Base-by-base conservation (phyloP, 2,797 vertebrate genomes). In the Calcarius lapponicus region DNA sequence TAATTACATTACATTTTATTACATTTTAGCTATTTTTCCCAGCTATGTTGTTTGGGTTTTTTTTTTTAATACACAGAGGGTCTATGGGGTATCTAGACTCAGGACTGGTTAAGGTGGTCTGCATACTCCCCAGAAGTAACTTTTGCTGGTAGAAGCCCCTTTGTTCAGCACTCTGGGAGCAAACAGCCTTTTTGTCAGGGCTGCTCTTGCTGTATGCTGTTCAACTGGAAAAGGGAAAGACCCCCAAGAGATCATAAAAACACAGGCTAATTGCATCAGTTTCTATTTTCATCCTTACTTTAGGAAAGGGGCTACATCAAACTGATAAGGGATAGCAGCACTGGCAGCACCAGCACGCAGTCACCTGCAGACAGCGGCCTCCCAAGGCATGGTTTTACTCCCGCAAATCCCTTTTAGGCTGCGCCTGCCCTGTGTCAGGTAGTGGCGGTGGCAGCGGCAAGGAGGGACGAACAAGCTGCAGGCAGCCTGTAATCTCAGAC, bases 181-280 rank as follows among this genome's bases (percentile, higher is more conserved):
- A 32, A 64, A 28, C 8, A 40, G 7, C 15, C 32, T 74, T 47
- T 83, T 31, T 48, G 13, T 48, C 32, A n/a, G 53, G 69, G 13
- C n/a, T 56, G 54, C 48, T 87, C 56, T 53, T 0, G 0, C 20
- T 8, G 0, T 17, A 29, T 1, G 3, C 48, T 60, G 61, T 40
- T 75, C 18, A 5, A 24, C 31, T 19, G 14, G 1, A 0, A 57
- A 29, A 74, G 28, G 10, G 43, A 50, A 71, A 54, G 48, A 67
- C 13, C 13, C 26, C 15, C 1, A 0, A 34, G n/a, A 74, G 38
- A 65, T 28, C 15, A 19, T 45, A 50, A 66, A 70, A 73, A 28
- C 6, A 1, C 8, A 5, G 26, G 29, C 25, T 45, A 17, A 74
- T 70, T 67, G 19, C 69, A 80, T 34, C 40, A 50, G 11, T 29